Base-by-base conservation (phyloP, 2,888 invertebrate species). In the Nemotelus pantherinus region DNA sequence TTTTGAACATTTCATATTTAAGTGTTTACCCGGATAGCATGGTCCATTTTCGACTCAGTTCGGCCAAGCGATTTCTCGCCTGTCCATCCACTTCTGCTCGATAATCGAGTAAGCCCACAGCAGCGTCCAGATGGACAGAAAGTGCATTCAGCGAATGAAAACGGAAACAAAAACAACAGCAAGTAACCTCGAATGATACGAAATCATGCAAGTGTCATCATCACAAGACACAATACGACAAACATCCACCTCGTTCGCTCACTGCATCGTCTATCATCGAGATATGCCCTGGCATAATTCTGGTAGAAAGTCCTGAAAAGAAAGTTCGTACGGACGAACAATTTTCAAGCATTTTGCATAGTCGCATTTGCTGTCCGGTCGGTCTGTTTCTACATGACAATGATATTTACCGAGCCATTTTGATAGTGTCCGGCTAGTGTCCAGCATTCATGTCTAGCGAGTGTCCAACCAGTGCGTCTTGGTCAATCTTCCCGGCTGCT, bases 321-420 rank as follows among this genome's bases (percentile, higher is more conserved):
- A 1, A 25, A 25, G 25, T 25, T 25, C 25, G 25, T 25, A 25
- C 25, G 0, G 25, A 3, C 7, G 63, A 63, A 63, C 63, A 63
- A 63, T 63, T 25, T 63, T 63, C 63, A 63, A 63, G 25, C 63
- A 63, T 63, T 63, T 63, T 63, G 63, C 63, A 63, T n/a, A 63
- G 63, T 3, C 39, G 39, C 63, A 25, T 25, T 25, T 25, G 1
- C 25, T 25, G 25, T 25, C 25, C 25, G 25, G 25, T 25, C 25
- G 25, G 25, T 25, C 25, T 25, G 25, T 25, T 25, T 25, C 25
- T 25, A 25, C 25, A 25, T 25, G 25, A 25, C 25, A 25, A 25
- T 25, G 25, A 25, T 25, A 25, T 25, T 25, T 25, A 25, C 25
- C 25, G 25, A 25, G 25, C 25, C 25, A 25, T 25, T 25, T 25